Conservation (phyloP, 2,113 vertebrate genomes). For the Amphiprion percula region DNA sequence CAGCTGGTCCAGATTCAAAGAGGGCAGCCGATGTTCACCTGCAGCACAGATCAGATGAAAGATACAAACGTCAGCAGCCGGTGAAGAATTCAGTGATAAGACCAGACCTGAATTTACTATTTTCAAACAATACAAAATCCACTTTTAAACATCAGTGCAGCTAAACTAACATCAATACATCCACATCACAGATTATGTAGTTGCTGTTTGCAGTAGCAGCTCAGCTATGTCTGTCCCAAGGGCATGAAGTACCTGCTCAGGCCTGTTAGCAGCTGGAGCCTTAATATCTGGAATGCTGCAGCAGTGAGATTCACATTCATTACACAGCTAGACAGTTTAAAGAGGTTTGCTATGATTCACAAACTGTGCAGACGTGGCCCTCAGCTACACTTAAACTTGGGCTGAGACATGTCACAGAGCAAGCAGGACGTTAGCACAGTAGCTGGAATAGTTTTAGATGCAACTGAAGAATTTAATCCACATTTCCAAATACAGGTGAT, state of each 20-base stretch:
- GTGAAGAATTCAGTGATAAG: neutral
- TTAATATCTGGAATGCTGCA: conserved; percentile 57
- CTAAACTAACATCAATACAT: neutral
- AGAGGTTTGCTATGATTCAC: conserved; percentile 2
- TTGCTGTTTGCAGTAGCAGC: conserved; percentile 16
- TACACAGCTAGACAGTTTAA: neutral
- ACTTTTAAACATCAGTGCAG: neutral
- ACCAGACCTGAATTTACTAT: neutral
- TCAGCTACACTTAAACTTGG: conserved; percentile 12
- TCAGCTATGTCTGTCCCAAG: conserved; percentile 48
- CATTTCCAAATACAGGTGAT: neutral
- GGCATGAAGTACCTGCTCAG: conserved; percentile 51
- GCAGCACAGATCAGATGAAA: conserved; percentile 8
- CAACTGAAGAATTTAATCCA: neutral
- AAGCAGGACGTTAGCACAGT: neutral
- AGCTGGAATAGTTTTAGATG: neutral
- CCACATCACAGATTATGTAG: neutral
- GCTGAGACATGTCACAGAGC: neutral
- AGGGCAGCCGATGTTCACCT: conserved; percentile 21
- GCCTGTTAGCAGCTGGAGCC: conserved; percentile 47
- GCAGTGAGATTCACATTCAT: conserved; percentile 11
- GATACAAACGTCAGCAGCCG: neutral
- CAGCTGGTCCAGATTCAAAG: conserved; percentile 44
- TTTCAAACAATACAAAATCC: neutral
- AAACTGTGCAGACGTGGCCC: conserved; percentile 6